phyloP scores from a whole-genome alignment of 2,113 vertebrate genomes.

The Albula goreensis region DNA sequence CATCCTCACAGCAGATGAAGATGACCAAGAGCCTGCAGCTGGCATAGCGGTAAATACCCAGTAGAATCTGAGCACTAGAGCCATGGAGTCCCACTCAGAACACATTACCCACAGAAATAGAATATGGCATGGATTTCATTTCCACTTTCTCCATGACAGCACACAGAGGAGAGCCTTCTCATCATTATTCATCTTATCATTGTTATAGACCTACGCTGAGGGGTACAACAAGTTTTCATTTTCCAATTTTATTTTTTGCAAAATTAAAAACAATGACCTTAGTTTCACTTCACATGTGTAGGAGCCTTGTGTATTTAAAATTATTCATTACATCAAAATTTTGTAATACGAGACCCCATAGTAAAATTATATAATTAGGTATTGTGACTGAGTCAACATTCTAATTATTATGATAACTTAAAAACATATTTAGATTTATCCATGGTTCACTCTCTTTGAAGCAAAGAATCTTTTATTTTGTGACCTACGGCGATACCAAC shows the following conservation, averaged over 20 bases:
- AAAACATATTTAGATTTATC: neutral
- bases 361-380: neutral
- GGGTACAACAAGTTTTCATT: neutral
- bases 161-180: neutral
- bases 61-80: neutral
- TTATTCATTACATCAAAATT: no score
- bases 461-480: neutral
- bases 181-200: neutral
- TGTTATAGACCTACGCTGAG: neutral
- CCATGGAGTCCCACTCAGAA: neutral
- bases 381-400: neutral
- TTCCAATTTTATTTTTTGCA: neutral
- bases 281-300: no score
- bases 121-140: neutral
- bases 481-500: neutral
- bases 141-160: neutral
- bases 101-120: neutral
- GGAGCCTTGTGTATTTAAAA: no score
- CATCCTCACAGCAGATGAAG: neutral
- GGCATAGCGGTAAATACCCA: neutral
- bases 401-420: neutral
- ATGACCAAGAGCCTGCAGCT: neutral
- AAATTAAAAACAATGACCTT: neutral
- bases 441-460: neutral
- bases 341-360: neutral